Evolutionary conservation across 2,888 invertebrate genomes (phyloP).

Genomic region (Cosmorhoe ocellata): DNA sequence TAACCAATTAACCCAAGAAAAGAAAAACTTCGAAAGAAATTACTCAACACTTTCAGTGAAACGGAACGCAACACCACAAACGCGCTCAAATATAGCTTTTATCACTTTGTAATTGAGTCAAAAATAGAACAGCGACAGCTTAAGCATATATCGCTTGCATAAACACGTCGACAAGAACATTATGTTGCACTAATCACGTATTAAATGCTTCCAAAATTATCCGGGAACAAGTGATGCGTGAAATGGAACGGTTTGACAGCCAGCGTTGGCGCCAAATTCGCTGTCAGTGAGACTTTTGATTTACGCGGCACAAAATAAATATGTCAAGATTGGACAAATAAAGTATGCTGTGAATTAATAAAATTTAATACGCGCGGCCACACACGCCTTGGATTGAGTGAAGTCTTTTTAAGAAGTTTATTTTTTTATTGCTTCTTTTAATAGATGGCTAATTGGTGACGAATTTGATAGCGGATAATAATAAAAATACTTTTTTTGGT

Average conservation of each 20-base stretch:
- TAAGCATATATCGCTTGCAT: constrained; percentile 45
- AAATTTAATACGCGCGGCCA: constrained; percentile 61
- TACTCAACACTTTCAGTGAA: constrained; percentile 40
- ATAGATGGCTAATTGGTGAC: constrained; percentile 40
- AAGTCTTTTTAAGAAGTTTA: constrained; percentile 27
- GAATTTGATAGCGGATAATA: constrained; percentile 36
- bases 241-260: constrained; percentile 47
- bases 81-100: constrained; percentile 34
- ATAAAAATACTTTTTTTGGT: constrained; percentile 21
- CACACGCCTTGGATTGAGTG: constrained; percentile 52
- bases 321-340: constrained; percentile 50
- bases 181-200: constrained; percentile 54
- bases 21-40: constrained; percentile 36
- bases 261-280: constrained; percentile 65
- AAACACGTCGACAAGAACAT: constrained; percentile 57
- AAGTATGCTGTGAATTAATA: constrained; percentile 61
- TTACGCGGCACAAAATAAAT: constrained; percentile 64
- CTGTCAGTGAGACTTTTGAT: constrained; percentile 64
- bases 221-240: constrained; percentile 36
- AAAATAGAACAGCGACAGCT: constrained; percentile 39
- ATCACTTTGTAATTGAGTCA: constrained; percentile 38
- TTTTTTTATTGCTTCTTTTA: constrained; percentile 32
- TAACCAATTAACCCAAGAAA: constrained; percentile 31
- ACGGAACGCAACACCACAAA: constrained; percentile 29
- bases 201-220: constrained; percentile 52